A percentile compares a stretch with the other conserved stretches of the same genome.
Evolutionary conservation across 2,888 invertebrate species (phyloP).

Genomic region (Lepidonotus clava): DNA sequence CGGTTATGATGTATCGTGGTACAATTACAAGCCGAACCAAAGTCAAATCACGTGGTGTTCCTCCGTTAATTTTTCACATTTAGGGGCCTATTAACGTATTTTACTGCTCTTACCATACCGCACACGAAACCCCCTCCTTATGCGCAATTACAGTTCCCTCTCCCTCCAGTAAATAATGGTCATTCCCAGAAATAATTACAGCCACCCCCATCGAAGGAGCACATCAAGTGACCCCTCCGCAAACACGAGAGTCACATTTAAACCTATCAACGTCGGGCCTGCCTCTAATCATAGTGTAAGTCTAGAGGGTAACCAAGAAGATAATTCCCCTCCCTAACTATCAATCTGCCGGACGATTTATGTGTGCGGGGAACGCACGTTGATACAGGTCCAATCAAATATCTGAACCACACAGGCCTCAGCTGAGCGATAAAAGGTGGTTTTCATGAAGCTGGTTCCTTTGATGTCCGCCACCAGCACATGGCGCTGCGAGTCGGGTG

Average conservation of each 20-base stretch:
- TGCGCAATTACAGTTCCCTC: neutral
- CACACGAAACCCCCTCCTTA: neutral
- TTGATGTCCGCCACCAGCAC: constrained; percentile 26
- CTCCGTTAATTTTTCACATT: no score
- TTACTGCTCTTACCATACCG: no score
- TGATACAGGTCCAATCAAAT: constrained; percentile 4
- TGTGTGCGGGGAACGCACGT: neutral
- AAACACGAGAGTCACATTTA: neutral
- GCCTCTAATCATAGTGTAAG: constrained; percentile 15
- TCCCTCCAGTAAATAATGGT: neutral
- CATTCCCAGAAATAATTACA: neutral
- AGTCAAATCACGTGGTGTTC: no score
- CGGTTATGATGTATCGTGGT: no score
- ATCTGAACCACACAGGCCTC: neutral
- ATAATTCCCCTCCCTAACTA: neutral
- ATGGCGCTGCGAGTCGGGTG: constrained; percentile 40
- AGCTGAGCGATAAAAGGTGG: constrained; percentile 29
- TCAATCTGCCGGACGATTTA: neutral
- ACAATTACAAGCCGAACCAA: no score
- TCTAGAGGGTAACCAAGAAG: constrained; percentile 12
- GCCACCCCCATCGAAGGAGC: neutral
- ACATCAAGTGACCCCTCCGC: neutral
- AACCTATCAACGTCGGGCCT: neutral
- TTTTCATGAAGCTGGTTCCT: constrained; percentile 16
- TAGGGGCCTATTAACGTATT: no score